These are phyloP conservation scores for Scotopteryx bipunctaria DNA, from an alignment of 2,888 invertebrate genomes.

Conservation along the genomic window DNA sequence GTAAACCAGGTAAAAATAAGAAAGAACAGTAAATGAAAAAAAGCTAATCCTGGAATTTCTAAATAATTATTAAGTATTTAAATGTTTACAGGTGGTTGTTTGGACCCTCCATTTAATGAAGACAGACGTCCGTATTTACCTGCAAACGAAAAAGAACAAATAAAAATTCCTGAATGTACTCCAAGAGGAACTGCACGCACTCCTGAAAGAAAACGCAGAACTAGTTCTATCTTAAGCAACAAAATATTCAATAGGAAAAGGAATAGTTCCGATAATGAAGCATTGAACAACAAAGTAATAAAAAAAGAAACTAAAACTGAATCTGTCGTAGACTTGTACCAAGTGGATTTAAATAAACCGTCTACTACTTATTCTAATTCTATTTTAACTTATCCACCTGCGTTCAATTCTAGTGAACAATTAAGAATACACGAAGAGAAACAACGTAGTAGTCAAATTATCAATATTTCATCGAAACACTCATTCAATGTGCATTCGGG, in stretches of 20 bases:
- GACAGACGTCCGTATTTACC: slow-evolving; percentile 63
- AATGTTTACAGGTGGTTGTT: slow-evolving; percentile 64
- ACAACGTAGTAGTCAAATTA: slow-evolving; percentile 15
- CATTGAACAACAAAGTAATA: slow-evolving; percentile 20
- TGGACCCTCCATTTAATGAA: slow-evolving; percentile 72
- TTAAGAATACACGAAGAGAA: slow-evolving; percentile 35
- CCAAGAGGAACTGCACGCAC: background rate
- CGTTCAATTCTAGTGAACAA: slow-evolving; percentile 40
- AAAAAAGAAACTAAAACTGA: slow-evolving; percentile 29
- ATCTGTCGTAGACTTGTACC: slow-evolving; percentile 41
- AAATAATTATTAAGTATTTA: too few species aligned
- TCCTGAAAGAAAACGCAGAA: slow-evolving; percentile 18
- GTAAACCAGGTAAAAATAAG: slow-evolving; percentile 72
- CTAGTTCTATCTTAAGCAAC: slow-evolving; percentile 36
- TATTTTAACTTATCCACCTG: slow-evolving; percentile 62
- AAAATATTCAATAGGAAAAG: slow-evolving; percentile 36
- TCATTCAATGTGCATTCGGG: slow-evolving; percentile 40
- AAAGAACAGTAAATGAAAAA: too few species aligned
- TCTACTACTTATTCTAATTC: slow-evolving; percentile 49
- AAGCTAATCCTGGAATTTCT: too few species aligned
- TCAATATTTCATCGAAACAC: slow-evolving; percentile 24
- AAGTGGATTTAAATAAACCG: slow-evolving; percentile 31
- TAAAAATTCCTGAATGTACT: slow-evolving; percentile 4
- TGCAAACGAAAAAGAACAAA: slow-evolving; percentile 17
- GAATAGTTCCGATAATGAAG: slow-evolving; percentile 26